Percentiles rank a stretch among this genome's conserved stretches.
These are phyloP conservation scores for Fragum whitleyi DNA, from an alignment of 2,888 invertebrate species.

Conservation along the genomic window DNA sequence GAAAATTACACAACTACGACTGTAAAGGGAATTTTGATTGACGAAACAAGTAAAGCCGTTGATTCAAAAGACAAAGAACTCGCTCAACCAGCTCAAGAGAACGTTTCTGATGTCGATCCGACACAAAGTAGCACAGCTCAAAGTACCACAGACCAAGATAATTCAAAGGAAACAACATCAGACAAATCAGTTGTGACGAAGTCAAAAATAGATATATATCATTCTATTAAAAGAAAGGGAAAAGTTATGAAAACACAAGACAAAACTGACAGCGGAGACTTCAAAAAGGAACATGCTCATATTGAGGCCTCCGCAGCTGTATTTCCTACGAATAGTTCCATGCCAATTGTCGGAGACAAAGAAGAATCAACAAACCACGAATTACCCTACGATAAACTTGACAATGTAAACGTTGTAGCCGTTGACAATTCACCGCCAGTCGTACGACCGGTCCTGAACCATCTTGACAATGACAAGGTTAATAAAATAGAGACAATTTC, in stretches of 20 bases:
- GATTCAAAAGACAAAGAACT: too few relatives aligned
- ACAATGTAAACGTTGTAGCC: conserved; percentile 2
- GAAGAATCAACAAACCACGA: not conserved
- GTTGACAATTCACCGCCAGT: not conserved
- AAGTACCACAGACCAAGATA: too few relatives aligned
- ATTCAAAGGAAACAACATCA: too few relatives aligned
- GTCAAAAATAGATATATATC: too few relatives aligned
- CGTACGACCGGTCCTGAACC: not conserved
- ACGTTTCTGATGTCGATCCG: too few relatives aligned
- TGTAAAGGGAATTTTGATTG: too few relatives aligned
- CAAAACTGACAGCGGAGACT: not conserved
- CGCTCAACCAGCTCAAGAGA: too few relatives aligned
- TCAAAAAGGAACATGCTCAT: conserved; percentile 14
- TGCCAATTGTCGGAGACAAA: not conserved
- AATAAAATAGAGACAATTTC: not conserved
- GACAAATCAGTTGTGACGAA: too few relatives aligned
- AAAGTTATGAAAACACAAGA: too few relatives aligned
- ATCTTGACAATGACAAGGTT: conserved; percentile 10
- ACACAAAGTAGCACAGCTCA: too few relatives aligned
- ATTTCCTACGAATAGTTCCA: not conserved
- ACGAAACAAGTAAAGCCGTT: too few relatives aligned
- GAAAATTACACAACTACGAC: not conserved
- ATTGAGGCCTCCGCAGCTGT: not conserved
- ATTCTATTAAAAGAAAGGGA: too few relatives aligned
- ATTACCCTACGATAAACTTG: conserved; percentile 18